A percentile compares a stretch with the other conserved stretches of the same genome.
Evolutionary conservation across 2,888 invertebrate species (phyloP).

Genomic region (Nephrotoma guestfalica): DNA sequence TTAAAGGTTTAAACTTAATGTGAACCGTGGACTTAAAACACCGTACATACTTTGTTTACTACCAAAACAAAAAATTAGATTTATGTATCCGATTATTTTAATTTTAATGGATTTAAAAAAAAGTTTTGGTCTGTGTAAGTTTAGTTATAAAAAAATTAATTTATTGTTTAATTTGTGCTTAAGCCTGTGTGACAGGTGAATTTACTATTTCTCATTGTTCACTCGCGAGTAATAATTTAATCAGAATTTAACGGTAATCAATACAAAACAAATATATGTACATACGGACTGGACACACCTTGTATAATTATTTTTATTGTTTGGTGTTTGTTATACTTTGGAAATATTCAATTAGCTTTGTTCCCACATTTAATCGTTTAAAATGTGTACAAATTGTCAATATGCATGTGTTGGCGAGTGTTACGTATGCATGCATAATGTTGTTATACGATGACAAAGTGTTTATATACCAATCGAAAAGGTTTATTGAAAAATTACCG

Average conservation of each 20-base stretch:
- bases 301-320: neutral
- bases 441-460: too few species aligned
- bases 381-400: neutral
- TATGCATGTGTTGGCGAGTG: neutral
- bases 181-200: neutral
- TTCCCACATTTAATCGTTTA: neutral
- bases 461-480: too few species aligned
- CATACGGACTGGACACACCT: neutral
- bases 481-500: too few species aligned
- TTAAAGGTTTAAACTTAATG: neutral
- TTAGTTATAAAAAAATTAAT: neutral
- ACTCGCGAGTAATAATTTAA: neutral
- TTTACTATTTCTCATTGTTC: neutral
- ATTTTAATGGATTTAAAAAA: neutral
- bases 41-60: too few species aligned
- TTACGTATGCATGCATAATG: too few species aligned
- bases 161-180: neutral
- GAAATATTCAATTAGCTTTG: neutral
- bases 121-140: neutral
- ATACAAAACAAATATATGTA: neutral
- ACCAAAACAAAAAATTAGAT: neutral
- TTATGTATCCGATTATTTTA: neutral
- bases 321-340: neutral
- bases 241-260: neutral
- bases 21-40: neutral